A percentile compares a stretch with the other conserved stretches of the same genome.
phyloP scores from a whole-genome alignment of 37 sponge, comb jelly and placozoan genomes.

The Sycon ciliatum region DNA sequence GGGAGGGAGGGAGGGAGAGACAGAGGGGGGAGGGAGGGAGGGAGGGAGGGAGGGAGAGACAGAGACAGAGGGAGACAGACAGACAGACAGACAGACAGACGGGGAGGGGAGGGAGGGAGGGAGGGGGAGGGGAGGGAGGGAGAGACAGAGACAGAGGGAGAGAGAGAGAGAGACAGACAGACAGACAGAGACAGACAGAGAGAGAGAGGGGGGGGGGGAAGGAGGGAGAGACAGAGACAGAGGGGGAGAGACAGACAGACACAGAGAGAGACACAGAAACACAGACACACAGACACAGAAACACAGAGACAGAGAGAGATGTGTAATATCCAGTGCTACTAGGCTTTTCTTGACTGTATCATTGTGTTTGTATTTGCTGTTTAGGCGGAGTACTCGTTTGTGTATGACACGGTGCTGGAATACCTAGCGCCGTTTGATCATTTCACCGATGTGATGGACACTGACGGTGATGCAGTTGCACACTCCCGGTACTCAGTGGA shows the following conservation, averaged over 20 bases:
- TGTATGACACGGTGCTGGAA: constrained; percentile 50
- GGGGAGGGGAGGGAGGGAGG: not conserved
- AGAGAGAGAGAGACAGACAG: constrained; percentile 16
- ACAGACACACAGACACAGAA: constrained; percentile 13
- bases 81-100: too few species aligned
- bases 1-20: too few species aligned
- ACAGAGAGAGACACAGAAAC: not conserved
- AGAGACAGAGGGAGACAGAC: too few species aligned
- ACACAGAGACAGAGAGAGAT: constrained; percentile 1
- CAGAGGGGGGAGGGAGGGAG: not conserved
- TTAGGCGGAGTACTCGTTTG: constrained; percentile 75
- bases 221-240: constrained; percentile 3
- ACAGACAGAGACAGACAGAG: not conserved
- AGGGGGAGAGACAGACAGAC: constrained; percentile 12
- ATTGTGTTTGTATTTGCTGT: not conserved
- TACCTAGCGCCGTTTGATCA: constrained; percentile 28
- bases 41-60: not conserved
- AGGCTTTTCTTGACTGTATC: not conserved
- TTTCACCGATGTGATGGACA: not conserved
- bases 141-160: not conserved
- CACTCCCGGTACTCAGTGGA: not conserved
- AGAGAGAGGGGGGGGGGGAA: not conserved
- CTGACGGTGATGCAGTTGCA: not conserved
- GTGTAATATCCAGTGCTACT: not conserved
- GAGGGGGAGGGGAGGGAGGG: not conserved